A percentile compares a stretch with the other conserved stretches of the same genome.
These are phyloP conservation scores for Girardinus metallicus DNA, from an alignment of 2,797 vertebrate genomes.

Conservation along the genomic window DNA sequence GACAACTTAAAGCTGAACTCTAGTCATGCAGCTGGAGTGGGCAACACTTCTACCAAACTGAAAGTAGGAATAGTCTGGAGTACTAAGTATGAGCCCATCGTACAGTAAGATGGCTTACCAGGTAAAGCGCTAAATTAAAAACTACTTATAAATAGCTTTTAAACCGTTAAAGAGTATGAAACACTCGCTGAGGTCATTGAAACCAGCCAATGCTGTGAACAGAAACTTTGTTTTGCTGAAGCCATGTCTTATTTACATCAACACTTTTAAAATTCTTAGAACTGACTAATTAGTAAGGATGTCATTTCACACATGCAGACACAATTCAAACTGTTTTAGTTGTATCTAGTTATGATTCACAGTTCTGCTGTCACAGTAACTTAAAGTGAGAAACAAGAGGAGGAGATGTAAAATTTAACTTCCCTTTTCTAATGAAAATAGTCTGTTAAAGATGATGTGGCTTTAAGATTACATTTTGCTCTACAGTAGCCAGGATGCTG, in stretches of 20 bases:
- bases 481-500: conserved; percentile 2
- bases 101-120: neutral
- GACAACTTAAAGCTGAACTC: neutral
- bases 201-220: neutral
- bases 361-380: conserved; percentile 12
- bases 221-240: neutral
- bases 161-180: neutral
- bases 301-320: conserved; percentile 1
- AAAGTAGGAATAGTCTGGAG: neutral
- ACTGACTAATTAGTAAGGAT: conserved; percentile 7
- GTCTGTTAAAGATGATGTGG: conserved; percentile 8
- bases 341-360: conserved; percentile 12
- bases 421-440: conserved; percentile 43
- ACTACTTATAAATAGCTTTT: neutral
- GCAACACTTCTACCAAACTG: neutral
- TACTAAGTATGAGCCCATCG: neutral
- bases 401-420: conserved; percentile 33
- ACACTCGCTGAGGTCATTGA: neutral
- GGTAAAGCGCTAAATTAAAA: neutral
- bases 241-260: conserved; percentile 9
- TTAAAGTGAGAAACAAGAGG: conserved; percentile 15
- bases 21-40: neutral
- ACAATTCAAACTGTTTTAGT: neutral
- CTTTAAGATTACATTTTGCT: conserved; percentile 6
- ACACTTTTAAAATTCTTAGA: conserved; percentile 21